These are phyloP conservation scores for Tipula lateralis DNA, from an alignment of 2,888 invertebrate genomes.

Conservation along the genomic window DNA sequence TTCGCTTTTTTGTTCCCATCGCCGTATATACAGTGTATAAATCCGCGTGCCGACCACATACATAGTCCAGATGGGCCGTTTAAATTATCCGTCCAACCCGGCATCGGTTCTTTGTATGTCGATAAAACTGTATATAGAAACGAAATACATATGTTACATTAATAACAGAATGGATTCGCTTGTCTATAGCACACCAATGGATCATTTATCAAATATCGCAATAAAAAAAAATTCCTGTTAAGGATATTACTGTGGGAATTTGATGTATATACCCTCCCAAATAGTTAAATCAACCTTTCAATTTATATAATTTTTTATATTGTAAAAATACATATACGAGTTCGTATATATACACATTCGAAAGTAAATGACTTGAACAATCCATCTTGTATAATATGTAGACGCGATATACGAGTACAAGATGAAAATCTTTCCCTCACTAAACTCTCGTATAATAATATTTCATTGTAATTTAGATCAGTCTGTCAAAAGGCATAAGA, in stretches of 20 bases:
- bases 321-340: neutral
- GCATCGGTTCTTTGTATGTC: constrained; percentile 50
- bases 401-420: neutral
- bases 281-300: constrained; percentile 11
- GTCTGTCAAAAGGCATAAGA: neutral
- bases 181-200: neutral
- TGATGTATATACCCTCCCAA: neutral
- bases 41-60: constrained; percentile 47
- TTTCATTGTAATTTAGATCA: constrained; percentile 19
- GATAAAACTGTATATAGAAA: constrained; percentile 50
- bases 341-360: too few species aligned
- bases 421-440: neutral
- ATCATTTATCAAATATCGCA: constrained; percentile 14
- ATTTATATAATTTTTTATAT: neutral
- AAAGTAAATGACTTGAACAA: neutral
- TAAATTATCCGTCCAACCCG: constrained; percentile 51
- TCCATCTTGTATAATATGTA: neutral
- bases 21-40: constrained; percentile 48
- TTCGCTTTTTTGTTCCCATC: constrained; percentile 45
- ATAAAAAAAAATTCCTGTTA: neutral
- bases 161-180: neutral
- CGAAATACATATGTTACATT: constrained; percentile 31
- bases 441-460: neutral
- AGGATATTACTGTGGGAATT: constrained; percentile 24
- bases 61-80: constrained; percentile 50